A percentile compares a stretch with the other conserved stretches of the same genome.
These are phyloP conservation scores for Dolichallabes microphthalmus DNA, from an alignment of 2,113 vertebrate species.

Conservation along the genomic window DNA sequence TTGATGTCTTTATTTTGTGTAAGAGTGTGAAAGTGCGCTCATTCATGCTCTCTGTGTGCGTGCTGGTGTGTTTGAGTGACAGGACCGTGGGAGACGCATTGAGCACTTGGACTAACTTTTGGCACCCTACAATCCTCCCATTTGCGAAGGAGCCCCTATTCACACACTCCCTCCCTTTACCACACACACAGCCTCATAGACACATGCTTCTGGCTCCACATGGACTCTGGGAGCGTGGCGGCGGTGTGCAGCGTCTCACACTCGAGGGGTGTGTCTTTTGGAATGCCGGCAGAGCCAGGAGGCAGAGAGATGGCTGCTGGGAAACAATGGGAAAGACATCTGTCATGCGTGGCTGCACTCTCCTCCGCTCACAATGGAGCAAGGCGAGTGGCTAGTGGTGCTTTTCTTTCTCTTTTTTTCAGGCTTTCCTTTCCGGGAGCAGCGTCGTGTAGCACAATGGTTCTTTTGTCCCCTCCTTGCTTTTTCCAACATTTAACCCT, in stretches of 20 bases:
- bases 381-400: slow-evolving; percentile 68
- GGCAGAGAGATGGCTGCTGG: slow-evolving; percentile 67
- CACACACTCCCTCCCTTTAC: slow-evolving; percentile 31
- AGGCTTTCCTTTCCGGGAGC: slow-evolving; percentile 73
- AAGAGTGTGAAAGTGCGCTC: slow-evolving; percentile 31
- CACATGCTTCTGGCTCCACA: slow-evolving; percentile 37
- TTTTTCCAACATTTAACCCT: slow-evolving; percentile 75
- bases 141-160: slow-evolving; percentile 51
- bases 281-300: slow-evolving; percentile 69
- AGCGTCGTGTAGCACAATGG: slow-evolving; percentile 73
- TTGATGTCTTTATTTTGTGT: slow-evolving; percentile 47
- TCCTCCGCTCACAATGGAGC: slow-evolving; percentile 70
- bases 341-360: slow-evolving; percentile 80
- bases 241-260: slow-evolving; percentile 37
- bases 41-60: slow-evolving; percentile 25
- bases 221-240: slow-evolving; percentile 34
- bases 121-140: slow-evolving; percentile 42
- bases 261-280: slow-evolving; percentile 61
- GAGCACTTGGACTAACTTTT: slow-evolving; percentile 50
- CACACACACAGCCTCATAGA: slow-evolving; percentile 29
- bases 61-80: slow-evolving; percentile 44
- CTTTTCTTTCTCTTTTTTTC: slow-evolving; percentile 66
- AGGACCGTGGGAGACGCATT: slow-evolving; percentile 53
- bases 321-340: slow-evolving; percentile 75
- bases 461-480: slow-evolving; percentile 69